Base-by-base conservation (phyloP, 37 sponge, comb jelly and placozoan genomes). In the Chondrosia reniformis region DNA sequence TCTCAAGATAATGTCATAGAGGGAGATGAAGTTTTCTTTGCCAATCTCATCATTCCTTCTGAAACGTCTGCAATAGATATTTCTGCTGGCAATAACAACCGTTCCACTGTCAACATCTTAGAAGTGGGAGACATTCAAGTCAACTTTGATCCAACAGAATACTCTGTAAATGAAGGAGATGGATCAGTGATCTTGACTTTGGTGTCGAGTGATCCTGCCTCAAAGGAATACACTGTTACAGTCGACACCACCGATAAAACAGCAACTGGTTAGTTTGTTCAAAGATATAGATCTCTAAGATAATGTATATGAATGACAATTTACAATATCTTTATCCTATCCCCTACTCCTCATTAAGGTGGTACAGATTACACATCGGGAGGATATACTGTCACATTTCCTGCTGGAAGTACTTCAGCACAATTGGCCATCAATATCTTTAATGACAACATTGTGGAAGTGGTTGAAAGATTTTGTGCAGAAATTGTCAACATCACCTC, bases 241-340 rank as follows among this genome's bases (percentile, higher is more conserved):
- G 72, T 69, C 2, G 42, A 41, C 42, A 69, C 72, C 19, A 36
- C 24, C 19, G 72, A 69, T 40, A 44, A 44, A 12, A 34, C 72
- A 69, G 72, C 72, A 43, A 39, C 15, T 69, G 72, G 72, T 69
- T 24, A 69, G 72, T n/a, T n/a, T n/a, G n/a, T n/a, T n/a, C n/a
- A n/a, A n/a, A n/a, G n/a, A n/a, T n/a, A n/a, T n/a, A n/a, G 72
- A 10, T n/a, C n/a, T n/a, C n/a, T n/a, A n/a, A n/a, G n/a, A n/a
- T n/a, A n/a, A n/a, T n/a, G n/a, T n/a, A n/a, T n/a, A n/a, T n/a
- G n/a, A n/a, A n/a, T n/a, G n/a, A n/a, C n/a, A n/a, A n/a, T n/a
- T n/a, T n/a, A n/a, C n/a, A n/a, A n/a, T n/a, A n/a, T n/a, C n/a
- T 85, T 15, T 63, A 3, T 42, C 76, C 83, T 56, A 56, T 84